Percentiles rank a stretch among this genome's conserved stretches.
phyloP scores from a whole-genome alignment of 2,113 vertebrate species.

The Varanus komodoensis region DNA sequence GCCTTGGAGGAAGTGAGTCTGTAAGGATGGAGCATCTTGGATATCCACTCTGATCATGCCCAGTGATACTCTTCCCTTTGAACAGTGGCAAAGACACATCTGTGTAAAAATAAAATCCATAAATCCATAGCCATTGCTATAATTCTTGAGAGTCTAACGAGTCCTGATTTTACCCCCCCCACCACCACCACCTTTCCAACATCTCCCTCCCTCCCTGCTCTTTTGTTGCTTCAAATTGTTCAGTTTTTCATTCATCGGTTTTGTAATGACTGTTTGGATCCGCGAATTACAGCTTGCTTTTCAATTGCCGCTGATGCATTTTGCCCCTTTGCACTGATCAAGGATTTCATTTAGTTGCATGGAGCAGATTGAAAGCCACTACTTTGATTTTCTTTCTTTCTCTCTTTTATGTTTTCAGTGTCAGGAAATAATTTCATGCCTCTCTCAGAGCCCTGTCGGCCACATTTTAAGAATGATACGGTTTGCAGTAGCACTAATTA shows the following conservation, averaged over 20 bases:
- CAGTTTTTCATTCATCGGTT: neutral
- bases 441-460: neutral
- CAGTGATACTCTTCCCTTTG: neutral
- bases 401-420: slow-evolving; percentile 19
- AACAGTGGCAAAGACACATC: neutral
- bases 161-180: neutral
- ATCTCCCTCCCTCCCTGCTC: no score
- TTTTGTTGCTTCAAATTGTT: neutral
- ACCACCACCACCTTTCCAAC: neutral
- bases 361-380: neutral
- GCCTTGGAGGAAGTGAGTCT: neutral
- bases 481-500: neutral
- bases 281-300: slow-evolving; percentile 11
- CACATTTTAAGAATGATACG: slow-evolving; percentile 17
- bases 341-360: neutral
- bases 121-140: neutral
- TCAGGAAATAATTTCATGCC: slow-evolving; percentile 17
- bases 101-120: neutral
- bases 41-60: neutral
- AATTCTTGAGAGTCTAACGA: neutral
- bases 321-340: neutral
- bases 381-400: neutral
- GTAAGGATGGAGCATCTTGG: neutral
- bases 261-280: neutral
- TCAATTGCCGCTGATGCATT: neutral